Base-by-base conservation (phyloP, 2,888 invertebrate species). In the Thymelicus sylvestris region DNA sequence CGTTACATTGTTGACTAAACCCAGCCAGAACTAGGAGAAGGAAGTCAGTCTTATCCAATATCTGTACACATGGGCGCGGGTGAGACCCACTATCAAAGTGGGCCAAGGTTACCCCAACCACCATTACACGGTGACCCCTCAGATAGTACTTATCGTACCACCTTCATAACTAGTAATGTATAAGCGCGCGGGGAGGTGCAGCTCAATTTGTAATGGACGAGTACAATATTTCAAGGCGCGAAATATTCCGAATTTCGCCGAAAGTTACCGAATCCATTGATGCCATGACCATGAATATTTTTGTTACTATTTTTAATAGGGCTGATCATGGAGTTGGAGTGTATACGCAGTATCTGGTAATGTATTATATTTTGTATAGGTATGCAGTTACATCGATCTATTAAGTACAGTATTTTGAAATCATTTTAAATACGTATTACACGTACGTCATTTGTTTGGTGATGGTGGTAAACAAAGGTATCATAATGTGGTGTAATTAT, bases 21-120 rank as follows among this genome's bases (percentile, higher is more conserved):
- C 47, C 24, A 62, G 19, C 19, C 31, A 31, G 31, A 61, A 60
- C 24, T 55, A 63, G 64, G 31, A 60, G 31, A 86, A 88, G 89
- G 90, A 90, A 88, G 87, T 86, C 82, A 81, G 83, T 82, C 85
- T 83, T 83, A 80, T 80, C 80, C 39, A 84, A 83, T 83, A 84
- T 81, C 79, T 79, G 44, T 10, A 44, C 12, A 44, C 81, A 79
- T 80, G 83, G 78, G 74, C 74, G 81, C 81, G 81, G 79, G 76
- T 79, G 70, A 60, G 70, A 63, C 47, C 63, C 59, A 39, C 79
- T 87, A 90, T 89, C 89, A 82, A 90, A 86, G 78, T 91, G 79
- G 91, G 91, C 88, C 92, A 92, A 92, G 92, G 92, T 86, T 85
- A 77, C 67, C 78, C 80, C 79, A 31, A 10, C 50, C 59, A 75